Evolutionary conservation across 2,113 vertebrate genomes (phyloP).

Genomic region (rat (Rattus norvegicus)): DNA sequence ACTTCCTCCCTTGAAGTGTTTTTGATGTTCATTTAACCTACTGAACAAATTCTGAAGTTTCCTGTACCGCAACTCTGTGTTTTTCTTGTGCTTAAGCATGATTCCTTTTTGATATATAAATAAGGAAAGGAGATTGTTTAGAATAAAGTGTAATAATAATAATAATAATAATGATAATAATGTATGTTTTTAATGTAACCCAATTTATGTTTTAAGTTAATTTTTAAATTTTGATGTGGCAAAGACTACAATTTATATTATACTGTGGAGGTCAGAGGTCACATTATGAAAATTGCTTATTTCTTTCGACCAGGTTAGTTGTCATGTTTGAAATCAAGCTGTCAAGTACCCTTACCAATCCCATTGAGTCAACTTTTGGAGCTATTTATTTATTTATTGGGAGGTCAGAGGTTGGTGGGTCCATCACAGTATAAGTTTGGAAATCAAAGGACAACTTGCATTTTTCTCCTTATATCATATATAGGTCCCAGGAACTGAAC

Average conservation of each 20-base stretch:
- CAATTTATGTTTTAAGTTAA: not conserved
- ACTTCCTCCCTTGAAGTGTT: not conserved
- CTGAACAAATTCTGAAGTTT: slow-evolving; percentile 54
- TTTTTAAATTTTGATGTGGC: not conserved
- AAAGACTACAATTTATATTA: not conserved
- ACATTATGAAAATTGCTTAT: not conserved
- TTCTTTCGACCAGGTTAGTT: not conserved
- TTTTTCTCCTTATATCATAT: not conserved
- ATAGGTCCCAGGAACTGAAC: not conserved
- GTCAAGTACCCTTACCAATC: not conserved
- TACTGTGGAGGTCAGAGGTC: not conserved
- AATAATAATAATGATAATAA: not conserved
- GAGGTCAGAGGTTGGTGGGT: not conserved
- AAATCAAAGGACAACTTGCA: not conserved
- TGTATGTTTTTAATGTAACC: not conserved
- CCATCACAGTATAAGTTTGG: not conserved
- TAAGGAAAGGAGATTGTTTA: slow-evolving; percentile 16
- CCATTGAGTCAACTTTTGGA: not conserved
- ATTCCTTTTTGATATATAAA: slow-evolving; percentile 60
- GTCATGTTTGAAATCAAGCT: not conserved
- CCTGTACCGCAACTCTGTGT: slow-evolving; percentile 17
- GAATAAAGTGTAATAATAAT: slow-evolving; percentile 4
- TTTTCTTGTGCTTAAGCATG: slow-evolving; percentile 57
- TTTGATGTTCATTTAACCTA: not conserved
- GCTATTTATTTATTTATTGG: not conserved